A percentile compares a stretch with the other conserved stretches of the same genome.
These are phyloP conservation scores for Dromas ardeola DNA, from an alignment of 2,113 vertebrate species.

Conservation along the genomic window DNA sequence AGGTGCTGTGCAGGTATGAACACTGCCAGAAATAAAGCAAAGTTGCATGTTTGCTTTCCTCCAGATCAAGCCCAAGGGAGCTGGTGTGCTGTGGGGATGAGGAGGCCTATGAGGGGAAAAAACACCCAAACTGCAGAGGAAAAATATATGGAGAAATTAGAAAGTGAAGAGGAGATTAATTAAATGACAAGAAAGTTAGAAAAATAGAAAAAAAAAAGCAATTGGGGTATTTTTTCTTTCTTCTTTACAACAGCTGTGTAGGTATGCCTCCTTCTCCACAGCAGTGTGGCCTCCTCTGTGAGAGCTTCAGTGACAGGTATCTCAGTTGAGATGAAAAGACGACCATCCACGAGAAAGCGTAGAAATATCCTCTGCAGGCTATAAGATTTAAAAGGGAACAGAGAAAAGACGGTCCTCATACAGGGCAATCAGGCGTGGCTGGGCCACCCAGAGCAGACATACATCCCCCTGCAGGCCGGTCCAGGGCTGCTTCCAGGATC, in stretches of 20 bases:
- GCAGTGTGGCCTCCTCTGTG: not conserved
- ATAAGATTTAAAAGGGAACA: not conserved
- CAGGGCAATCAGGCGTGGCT: not conserved
- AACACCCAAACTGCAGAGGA: not conserved
- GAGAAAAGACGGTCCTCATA: not conserved
- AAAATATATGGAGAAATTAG: not conserved
- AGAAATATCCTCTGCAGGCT: not conserved
- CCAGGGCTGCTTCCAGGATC: not conserved
- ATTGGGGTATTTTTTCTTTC: not conserved
- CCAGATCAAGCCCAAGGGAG: not conserved
- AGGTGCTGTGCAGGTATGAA: not conserved
- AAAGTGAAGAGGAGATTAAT: not conserved
- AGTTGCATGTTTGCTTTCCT: not conserved
- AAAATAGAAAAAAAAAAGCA: not conserved
- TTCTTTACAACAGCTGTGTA: not conserved
- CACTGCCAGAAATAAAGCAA: not conserved
- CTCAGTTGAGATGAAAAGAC: not conserved
- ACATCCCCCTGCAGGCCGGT: not conserved
- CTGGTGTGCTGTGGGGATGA: not conserved
- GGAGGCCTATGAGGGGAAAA: not conserved
- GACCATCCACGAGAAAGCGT: not conserved
- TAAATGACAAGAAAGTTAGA: not conserved
- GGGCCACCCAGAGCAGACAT: not conserved
- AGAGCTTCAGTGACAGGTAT: not conserved
- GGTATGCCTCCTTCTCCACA: not conserved